These are phyloP conservation scores for Phoenicopterus ruber DNA, from an alignment of 2,113 vertebrate species.

Conservation along the genomic window DNA sequence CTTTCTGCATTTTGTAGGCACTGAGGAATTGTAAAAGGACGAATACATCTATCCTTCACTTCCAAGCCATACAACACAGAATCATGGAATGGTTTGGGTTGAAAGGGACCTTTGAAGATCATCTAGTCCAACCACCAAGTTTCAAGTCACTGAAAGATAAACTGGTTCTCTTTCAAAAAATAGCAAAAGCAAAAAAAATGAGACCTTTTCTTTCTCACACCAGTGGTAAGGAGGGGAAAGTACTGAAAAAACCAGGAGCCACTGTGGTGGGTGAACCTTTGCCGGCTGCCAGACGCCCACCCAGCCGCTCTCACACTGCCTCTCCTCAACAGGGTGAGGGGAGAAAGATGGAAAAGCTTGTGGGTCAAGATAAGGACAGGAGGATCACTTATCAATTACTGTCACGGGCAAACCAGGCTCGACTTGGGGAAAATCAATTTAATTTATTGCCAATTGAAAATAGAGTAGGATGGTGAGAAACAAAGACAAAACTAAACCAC, in stretches of 20 bases:
- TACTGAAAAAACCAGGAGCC: neutral
- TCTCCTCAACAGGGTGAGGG: no score
- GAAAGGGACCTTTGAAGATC: neutral
- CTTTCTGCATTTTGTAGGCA: neutral
- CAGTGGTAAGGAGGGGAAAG: neutral
- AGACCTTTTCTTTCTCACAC: neutral
- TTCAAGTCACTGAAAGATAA: neutral
- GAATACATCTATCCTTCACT: rapidly evolving
- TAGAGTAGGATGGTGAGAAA: neutral
- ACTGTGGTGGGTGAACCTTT: neutral
- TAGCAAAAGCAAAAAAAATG: neutral
- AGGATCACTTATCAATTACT: neutral
- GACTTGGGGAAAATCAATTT: neutral
- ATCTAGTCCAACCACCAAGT: neutral
- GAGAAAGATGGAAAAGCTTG: neutral
- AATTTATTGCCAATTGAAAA: neutral
- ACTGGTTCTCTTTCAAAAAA: neutral
- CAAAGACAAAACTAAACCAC: neutral
- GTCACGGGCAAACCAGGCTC: neutral
- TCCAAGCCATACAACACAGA: neutral
- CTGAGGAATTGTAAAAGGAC: neutral
- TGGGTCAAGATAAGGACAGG: neutral
- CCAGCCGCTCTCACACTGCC: neutral
- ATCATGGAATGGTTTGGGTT: neutral
- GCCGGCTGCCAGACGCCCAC: neutral